These are phyloP conservation scores for Scytalopus superciliaris DNA, from an alignment of 2,113 vertebrate species.

Conservation along the genomic window DNA sequence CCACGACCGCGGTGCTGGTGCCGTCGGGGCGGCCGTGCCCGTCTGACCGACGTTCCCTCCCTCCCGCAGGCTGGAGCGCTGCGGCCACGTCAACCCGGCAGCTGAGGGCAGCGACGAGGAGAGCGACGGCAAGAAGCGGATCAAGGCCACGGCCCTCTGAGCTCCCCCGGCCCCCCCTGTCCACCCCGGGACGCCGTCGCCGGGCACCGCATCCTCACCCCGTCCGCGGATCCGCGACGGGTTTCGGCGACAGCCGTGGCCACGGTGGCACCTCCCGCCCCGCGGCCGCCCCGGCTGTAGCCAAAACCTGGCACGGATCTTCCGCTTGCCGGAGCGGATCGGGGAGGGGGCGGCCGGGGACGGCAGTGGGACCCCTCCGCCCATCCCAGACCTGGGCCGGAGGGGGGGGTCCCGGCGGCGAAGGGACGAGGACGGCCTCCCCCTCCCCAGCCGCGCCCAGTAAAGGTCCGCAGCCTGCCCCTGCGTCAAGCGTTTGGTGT, in stretches of 20 bases:
- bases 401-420: too few species aligned
- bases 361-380: neutral
- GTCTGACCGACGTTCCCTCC: neutral
- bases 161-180: neutral
- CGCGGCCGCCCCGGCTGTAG: neutral
- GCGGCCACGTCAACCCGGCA: neutral
- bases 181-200: neutral
- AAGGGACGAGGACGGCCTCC: neutral
- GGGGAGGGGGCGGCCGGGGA: neutral
- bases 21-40: neutral
- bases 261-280: neutral
- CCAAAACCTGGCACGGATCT: neutral
- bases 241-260: neutral
- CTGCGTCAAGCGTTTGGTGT: neutral
- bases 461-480: neutral
- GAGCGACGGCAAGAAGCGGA: neutral
- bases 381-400: rapidly evolving
- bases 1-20: neutral
- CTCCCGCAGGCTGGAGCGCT: neutral
- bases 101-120: neutral
- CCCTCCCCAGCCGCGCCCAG: neutral
- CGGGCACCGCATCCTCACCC: neutral
- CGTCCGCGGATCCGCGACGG: neutral
- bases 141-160: neutral
- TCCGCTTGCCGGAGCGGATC: neutral